Conservation (phyloP, 2,797 vertebrate species). For the Streptopelia turtur region DNA sequence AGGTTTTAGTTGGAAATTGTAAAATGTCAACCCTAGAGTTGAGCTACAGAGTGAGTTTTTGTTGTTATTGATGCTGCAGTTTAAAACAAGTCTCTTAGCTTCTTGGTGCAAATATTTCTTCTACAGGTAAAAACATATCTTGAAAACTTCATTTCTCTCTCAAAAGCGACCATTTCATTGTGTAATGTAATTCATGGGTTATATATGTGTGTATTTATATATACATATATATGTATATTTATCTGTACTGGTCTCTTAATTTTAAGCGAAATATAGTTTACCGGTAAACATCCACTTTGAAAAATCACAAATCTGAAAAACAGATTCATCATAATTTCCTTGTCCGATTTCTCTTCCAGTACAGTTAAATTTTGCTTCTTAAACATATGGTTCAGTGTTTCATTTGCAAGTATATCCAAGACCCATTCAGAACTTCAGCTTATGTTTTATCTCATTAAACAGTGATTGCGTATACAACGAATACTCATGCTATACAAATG, state of each 20-base stretch:
- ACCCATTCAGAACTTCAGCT: neutral
- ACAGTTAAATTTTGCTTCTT: neutral
- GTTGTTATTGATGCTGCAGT: neutral
- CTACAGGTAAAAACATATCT: neutral
- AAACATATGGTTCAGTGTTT: neutral
- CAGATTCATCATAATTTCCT: neutral
- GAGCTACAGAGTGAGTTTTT: neutral
- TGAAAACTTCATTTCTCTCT: neutral
- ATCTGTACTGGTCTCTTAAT: neutral
- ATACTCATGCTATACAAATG: neutral
- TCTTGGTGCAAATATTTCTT: neutral
- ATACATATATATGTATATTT: neutral
- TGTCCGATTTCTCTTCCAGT: neutral
- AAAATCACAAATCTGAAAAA: neutral
- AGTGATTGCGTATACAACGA: neutral
- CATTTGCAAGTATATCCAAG: neutral
- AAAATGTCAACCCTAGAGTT: neutral
- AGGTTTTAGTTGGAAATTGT: neutral
- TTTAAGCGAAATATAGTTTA: neutral
- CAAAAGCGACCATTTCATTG: neutral
- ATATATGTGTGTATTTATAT: too few relatives aligned
- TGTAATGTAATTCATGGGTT: neutral
- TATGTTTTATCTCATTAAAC: neutral
- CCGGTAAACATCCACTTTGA: neutral
- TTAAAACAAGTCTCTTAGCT: neutral